Percentiles rank a stretch among this genome's conserved stretches.
Evolutionary conservation across 1,140 invertebrate genomes (phyloP).

Genomic region (Bombus cullumanus): DNA sequence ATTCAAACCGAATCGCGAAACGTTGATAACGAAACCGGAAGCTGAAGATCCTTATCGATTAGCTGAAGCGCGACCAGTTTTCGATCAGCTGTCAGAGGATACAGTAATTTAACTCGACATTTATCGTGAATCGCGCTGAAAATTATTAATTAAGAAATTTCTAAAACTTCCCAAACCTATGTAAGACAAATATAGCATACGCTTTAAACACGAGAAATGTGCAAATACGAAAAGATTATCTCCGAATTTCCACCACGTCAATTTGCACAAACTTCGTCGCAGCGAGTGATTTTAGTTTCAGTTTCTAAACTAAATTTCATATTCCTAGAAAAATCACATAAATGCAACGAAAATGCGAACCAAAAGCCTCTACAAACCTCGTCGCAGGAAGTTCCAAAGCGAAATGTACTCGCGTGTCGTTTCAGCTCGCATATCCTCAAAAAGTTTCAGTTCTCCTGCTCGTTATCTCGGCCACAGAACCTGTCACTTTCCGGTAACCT

Average conservation of each 20-base stretch:
- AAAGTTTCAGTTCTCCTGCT: too few species aligned
- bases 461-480: background rate
- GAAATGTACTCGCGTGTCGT: background rate
- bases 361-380: background rate
- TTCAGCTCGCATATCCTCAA: background rate
- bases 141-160: background rate
- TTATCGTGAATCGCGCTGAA: background rate
- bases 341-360: fast-evolving
- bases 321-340: too few species aligned
- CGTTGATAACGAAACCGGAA: slow-evolving; percentile 48
- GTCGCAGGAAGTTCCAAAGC: background rate
- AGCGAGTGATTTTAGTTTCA: too few species aligned
- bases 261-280: background rate
- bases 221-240: background rate
- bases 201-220: too few species aligned
- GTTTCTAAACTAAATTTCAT: background rate
- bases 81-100: background rate
- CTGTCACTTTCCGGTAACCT: slow-evolving; percentile 18
- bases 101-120: fast-evolving
- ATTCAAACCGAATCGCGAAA: slow-evolving; percentile 47
- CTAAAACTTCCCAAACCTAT: background rate
- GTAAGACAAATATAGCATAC: background rate
- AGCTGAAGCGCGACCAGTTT: background rate
- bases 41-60: slow-evolving; percentile 42
- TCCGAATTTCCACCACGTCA: background rate